A percentile compares a stretch with the other conserved stretches of the same genome.
Evolutionary conservation across 2,113 vertebrate species (phyloP).

Genomic region (Colinus virginianus): DNA sequence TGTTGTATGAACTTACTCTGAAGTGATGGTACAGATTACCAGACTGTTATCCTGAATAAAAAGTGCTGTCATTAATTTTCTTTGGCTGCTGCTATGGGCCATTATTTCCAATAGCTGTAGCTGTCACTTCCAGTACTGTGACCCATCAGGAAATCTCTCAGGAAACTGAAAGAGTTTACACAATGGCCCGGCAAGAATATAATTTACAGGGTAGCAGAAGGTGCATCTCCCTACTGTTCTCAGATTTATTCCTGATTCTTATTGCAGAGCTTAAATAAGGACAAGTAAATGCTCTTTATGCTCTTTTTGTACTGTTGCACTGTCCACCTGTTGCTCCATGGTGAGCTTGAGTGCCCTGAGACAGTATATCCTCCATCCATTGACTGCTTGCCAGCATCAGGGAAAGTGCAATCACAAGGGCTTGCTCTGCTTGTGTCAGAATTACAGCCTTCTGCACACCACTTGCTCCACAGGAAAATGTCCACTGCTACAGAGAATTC

Average conservation of each 20-base stretch:
- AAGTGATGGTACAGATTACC: conserved; percentile 72
- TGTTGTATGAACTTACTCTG: conserved; percentile 63
- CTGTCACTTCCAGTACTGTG: conserved; percentile 71
- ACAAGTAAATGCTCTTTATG: conserved; percentile 65
- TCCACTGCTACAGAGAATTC: accelerated
- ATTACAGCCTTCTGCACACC: neutral
- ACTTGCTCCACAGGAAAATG: neutral
- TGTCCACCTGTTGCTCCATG: conserved; percentile 5
- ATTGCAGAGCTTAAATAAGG: conserved; percentile 64
- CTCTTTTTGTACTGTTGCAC: conserved; percentile 52
- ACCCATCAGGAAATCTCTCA: conserved; percentile 77
- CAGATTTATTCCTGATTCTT: conserved; percentile 50
- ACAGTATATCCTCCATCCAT: neutral
- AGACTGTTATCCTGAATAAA: conserved; percentile 70
- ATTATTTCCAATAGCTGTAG: conserved; percentile 79
- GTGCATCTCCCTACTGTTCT: conserved; percentile 65
- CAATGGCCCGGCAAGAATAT: conserved; percentile 77
- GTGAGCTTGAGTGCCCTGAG: neutral
- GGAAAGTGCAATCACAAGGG: neutral
- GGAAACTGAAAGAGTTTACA: conserved; percentile 76
- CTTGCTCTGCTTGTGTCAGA: neutral
- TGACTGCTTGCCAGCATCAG: neutral
- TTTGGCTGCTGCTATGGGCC: conserved; percentile 76
- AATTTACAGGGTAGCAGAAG: conserved; percentile 74
- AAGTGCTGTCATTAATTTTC: conserved; percentile 76